Base-by-base conservation (phyloP, 2,113 vertebrate species). In the Balaenoptera acutorostrata region DNA sequence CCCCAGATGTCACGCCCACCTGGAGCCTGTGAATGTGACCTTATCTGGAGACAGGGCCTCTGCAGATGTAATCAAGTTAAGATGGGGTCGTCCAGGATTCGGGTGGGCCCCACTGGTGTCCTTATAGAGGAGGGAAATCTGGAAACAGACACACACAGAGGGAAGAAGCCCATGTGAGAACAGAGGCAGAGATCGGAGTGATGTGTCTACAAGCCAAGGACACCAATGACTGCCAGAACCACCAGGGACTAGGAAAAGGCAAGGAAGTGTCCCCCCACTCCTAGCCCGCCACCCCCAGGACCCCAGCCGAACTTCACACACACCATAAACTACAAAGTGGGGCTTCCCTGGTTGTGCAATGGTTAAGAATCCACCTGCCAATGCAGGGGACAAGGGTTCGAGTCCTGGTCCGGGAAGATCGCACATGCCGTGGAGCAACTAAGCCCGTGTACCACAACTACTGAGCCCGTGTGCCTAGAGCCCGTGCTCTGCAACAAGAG, bases 131-230 rank as follows among this genome's bases (percentile, higher is more conserved):
- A 36, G 8, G 83, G 29, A 39, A 27, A 3, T 20, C 4, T 14
- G 64, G 80, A 80, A 14, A 17, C 3, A 66, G 41, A 64, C 8
- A 23, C 41, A 18, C 61, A 3, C 11, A 9, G 46, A 20, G 27
- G 46, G 39, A 41, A 33, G 61, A 25, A 2, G 17, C 14, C 8
- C 78, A 1, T 0, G 33, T 3, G 66, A 18, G 0, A 0, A 33
- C 5, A 10, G 84, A 57, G 69, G 33, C 21, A 14, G 71, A 27
- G 44, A 15, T 0, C 0, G 6, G 31, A 29, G 20, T 0, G 77
- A 33, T 3, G 11, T 36, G 41, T 27, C 29, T 4, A 6, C 0
- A 0, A 12, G 71, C 71, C 29, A 3, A 15, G 21, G 77, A 20
- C 36, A 8, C 8, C 6, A 3, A 84, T n/a, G 55, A 25, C 18